Conservation (phyloP, 2,113 vertebrate species). For the Ochotona princeps region DNA sequence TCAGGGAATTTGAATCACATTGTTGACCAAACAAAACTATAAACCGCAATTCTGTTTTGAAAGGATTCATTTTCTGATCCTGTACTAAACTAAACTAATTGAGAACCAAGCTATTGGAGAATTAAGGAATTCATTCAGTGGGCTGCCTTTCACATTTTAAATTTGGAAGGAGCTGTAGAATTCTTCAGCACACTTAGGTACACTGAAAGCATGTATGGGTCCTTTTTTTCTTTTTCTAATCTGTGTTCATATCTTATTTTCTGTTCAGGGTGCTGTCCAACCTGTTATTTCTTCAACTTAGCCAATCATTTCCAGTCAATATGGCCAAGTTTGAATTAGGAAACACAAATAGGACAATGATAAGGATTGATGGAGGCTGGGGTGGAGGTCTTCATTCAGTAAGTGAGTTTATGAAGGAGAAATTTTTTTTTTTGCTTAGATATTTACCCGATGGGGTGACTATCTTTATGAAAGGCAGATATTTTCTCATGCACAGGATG, state of each 20-base stretch:
- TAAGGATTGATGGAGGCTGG: too few relatives aligned
- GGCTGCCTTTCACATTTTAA: constrained; percentile 2
- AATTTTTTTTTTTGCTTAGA: constrained; percentile 5
- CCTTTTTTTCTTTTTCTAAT: background rate
- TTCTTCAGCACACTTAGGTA: background rate
- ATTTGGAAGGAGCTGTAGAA: constrained; percentile 38
- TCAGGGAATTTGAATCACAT: background rate
- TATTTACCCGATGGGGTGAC: background rate
- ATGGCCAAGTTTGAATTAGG: constrained; percentile 38
- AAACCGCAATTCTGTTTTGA: background rate
- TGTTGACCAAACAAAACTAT: background rate
- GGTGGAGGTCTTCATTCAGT: background rate
- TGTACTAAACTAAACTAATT: background rate
- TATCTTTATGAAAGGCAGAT: background rate
- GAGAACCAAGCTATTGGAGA: background rate
- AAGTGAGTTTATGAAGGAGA: background rate
- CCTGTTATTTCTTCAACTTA: constrained; percentile 54
- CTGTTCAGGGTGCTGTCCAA: background rate
- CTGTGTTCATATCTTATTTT: constrained; percentile 41
- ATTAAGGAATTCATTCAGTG: constrained; percentile 30
- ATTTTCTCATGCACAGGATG: background rate
- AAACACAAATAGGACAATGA: background rate
- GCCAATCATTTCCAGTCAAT: constrained; percentile 29
- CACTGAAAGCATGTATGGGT: background rate
- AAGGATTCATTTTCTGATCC: background rate